These are phyloP conservation scores for Drosophila multiciliata DNA, from an alignment of 2,888 invertebrate genomes.

Conservation along the genomic window DNA sequence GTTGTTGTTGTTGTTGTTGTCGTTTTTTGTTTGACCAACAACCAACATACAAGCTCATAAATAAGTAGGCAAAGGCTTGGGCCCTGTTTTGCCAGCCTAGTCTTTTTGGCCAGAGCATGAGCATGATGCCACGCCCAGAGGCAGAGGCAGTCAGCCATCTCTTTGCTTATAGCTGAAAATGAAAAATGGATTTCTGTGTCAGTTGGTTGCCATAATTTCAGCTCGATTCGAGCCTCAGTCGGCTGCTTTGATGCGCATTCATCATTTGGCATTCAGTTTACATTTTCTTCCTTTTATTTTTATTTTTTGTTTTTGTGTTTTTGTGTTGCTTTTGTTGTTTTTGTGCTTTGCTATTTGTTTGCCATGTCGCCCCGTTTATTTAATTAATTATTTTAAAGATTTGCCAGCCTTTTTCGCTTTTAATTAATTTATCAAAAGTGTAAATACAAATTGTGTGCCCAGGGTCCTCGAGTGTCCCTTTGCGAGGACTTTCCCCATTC, in stretches of 20 bases:
- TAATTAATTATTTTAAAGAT: constrained; percentile 80
- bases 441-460: constrained; percentile 63
- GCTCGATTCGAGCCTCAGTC: constrained; percentile 50
- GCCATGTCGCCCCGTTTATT: constrained; percentile 67
- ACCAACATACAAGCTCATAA: constrained; percentile 76
- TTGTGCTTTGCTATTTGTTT: constrained; percentile 48
- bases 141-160: constrained; percentile 27
- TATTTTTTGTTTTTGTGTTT: constrained; percentile 9
- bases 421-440: constrained; percentile 79
- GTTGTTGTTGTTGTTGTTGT: constrained; percentile 26
- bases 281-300: constrained; percentile 7
- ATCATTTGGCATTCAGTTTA: constrained; percentile 73
- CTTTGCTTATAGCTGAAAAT: constrained; percentile 68
- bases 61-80: constrained; percentile 74
- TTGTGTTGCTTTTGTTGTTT: constrained; percentile 22
- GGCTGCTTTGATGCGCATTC: constrained; percentile 70
- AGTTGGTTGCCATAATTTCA: constrained; percentile 79
- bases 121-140: not conserved
- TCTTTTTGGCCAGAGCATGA: not conserved
- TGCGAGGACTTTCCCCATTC: constrained; percentile 10
- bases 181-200: constrained; percentile 81
- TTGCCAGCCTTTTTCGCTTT: constrained; percentile 61
- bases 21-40: constrained; percentile 72
- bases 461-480: constrained; percentile 43
- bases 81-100: constrained; percentile 27